Evolutionary conservation across 2,888 invertebrate species (phyloP).

Genomic region (Lydus trimaculatus): DNA sequence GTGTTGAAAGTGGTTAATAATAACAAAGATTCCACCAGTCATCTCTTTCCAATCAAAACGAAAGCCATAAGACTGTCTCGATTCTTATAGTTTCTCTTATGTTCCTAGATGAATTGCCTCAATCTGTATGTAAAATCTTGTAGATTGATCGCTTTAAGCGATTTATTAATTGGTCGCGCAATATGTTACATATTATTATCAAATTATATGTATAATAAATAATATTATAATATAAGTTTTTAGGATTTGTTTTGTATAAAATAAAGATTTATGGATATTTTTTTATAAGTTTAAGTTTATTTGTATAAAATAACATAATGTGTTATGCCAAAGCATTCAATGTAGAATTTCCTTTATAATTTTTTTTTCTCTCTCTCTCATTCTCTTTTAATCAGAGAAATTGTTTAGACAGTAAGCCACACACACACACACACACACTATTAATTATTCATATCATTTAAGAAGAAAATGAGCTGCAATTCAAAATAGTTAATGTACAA

Average conservation of each 20-base stretch:
- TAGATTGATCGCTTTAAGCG: conserved; percentile 31
- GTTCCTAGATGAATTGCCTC: too few species aligned
- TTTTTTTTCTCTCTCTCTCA: too few species aligned
- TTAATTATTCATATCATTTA: conserved; percentile 36
- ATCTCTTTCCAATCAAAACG: too few species aligned
- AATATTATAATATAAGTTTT: conserved; percentile 38
- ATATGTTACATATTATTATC: conserved; percentile 38
- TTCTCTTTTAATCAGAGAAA: not conserved
- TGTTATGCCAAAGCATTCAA: conserved; percentile 58
- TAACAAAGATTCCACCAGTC: too few species aligned
- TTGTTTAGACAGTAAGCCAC: conserved; percentile 30
- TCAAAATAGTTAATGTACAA: conserved; percentile 46
- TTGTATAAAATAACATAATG: conserved; percentile 39
- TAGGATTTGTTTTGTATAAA: conserved; percentile 56
- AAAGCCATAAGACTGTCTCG: too few species aligned
- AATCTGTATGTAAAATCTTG: too few species aligned
- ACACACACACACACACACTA: too few species aligned
- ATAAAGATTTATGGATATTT: conserved; percentile 53
- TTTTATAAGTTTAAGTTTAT: conserved; percentile 45
- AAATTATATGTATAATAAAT: conserved; percentile 41
- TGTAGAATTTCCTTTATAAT: conserved; percentile 29
- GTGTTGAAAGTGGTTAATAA: too few species aligned
- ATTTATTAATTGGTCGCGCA: conserved; percentile 32
- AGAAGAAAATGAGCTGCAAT: conserved; percentile 34
- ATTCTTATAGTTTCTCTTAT: too few species aligned